These are phyloP conservation scores for Epizoanthus stellaris DNA, from an alignment of 92 coral and sea anemone genomes.

Conservation along the genomic window DNA sequence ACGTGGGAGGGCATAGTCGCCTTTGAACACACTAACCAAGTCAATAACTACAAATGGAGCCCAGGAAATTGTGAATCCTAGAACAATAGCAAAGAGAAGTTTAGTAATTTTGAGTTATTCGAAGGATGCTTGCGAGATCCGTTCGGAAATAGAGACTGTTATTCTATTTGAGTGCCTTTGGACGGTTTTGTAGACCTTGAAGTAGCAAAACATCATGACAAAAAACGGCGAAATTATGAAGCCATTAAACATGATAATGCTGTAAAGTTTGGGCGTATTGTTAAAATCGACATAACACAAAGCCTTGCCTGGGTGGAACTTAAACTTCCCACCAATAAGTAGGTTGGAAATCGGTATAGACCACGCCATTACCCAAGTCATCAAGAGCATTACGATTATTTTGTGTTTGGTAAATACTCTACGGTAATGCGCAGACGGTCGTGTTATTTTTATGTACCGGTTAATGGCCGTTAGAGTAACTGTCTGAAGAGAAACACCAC, in stretches of 20 bases:
- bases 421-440: constrained; percentile 1
- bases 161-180: background rate
- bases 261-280: constrained; percentile 9
- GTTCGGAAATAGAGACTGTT: background rate
- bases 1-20: constrained; percentile 20
- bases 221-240: constrained; percentile 16
- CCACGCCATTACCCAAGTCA: constrained; percentile 1
- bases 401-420: background rate
- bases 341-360: background rate
- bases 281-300: constrained; percentile 20
- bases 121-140: constrained; percentile 1
- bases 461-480: constrained; percentile 11
- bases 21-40: constrained; percentile 16
- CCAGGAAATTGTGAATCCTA: constrained; percentile 22
- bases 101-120: constrained; percentile 26
- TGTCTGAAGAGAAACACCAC: constrained; percentile 21
- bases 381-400: background rate
- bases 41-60: constrained; percentile 9
- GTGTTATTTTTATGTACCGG: constrained; percentile 1
- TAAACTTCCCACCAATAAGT: background rate
- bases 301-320: constrained; percentile 26
- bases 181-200: constrained; percentile 14
- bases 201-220: constrained; percentile 9
- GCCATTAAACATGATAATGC: constrained; percentile 13
- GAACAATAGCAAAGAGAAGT: background rate